Percentiles rank a stretch among this genome's conserved stretches.
phyloP scores from a whole-genome alignment of 2,888 invertebrate species.

The Protonemura montana region DNA sequence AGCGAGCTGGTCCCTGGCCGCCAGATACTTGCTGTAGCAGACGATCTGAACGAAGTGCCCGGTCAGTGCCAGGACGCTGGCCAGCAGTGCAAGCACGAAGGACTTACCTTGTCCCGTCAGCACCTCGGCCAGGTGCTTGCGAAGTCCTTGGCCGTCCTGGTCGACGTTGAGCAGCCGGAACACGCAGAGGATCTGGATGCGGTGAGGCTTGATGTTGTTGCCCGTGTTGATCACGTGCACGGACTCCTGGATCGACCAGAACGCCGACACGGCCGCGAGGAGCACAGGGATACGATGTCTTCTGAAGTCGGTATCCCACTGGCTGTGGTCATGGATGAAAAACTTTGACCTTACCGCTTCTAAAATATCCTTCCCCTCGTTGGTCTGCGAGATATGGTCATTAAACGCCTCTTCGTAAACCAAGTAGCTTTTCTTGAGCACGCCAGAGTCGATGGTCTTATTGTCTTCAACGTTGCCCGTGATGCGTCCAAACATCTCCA shows the following conservation, averaged over 20 bases:
- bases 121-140: conserved; percentile 16
- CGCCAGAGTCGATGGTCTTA: neutral
- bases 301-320: neutral
- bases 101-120: conserved; percentile 19
- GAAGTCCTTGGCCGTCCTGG: neutral
- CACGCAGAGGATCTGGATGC: neutral
- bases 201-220: neutral
- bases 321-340: neutral
- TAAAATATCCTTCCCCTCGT: neutral
- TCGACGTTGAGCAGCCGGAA: neutral
- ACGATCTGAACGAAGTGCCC: neutral
- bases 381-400: neutral
- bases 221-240: neutral
- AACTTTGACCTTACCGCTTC: neutral
- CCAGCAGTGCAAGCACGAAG: neutral
- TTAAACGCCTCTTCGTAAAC: neutral
- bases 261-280: neutral
- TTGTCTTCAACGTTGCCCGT: neutral
- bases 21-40: conserved; percentile 9
- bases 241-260: conserved; percentile 13
- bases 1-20: neutral
- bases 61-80: neutral
- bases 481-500: neutral
- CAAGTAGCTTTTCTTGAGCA: neutral
- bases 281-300: neutral